Base-by-base conservation (phyloP, 2,888 invertebrate species). In the Drosophila recens region DNA sequence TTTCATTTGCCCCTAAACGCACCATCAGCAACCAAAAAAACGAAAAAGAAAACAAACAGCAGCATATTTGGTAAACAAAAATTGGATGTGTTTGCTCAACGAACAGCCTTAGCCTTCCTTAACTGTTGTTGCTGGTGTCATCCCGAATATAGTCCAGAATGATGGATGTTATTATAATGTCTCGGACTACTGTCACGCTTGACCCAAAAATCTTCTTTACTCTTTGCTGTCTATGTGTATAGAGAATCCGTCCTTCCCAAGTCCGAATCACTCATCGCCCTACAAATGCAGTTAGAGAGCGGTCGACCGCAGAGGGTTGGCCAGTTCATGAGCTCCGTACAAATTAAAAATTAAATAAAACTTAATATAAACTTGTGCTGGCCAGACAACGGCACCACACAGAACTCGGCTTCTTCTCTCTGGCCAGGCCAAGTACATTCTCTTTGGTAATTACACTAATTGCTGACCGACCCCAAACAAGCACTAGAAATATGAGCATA, bases 151-250 rank as follows among this genome's bases (percentile, higher is more conserved):
- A 69, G 79, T 72, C 59, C 75, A 49, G 48, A 52, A 79, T 84
- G 87, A 84, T 84, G 87, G 85, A 84, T 84, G 87, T 79, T 76
- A 80, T 85, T 87, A 80, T 85, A 84, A 87, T 84, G 68, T 78
- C 62, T 58, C 70, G 68, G 53, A 48, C 75, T 51, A 63, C 62
- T 58, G 51, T 56, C 42, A 54, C 54, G 66, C 54, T 69, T 80
- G 78, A 82, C 75, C 79, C 62, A 56, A 51, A 51, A 43, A 49
- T 46, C 40, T 11, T 34, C 33, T 15, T 6, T 13, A 43, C 52
- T 23, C 36, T 38, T 30, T 23, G 17, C 42, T 46, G 13, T 15
- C n/a, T 17, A 17, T 36, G 11, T 13, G 6, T n/a, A 27, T 15
- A 15, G 9, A 49, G 49, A 43, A 36, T 54, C 52, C 23, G 20